Evolutionary conservation across 64 coral and sea anemone species (phyloP).

Genomic region (Montipora foliosa): DNA sequence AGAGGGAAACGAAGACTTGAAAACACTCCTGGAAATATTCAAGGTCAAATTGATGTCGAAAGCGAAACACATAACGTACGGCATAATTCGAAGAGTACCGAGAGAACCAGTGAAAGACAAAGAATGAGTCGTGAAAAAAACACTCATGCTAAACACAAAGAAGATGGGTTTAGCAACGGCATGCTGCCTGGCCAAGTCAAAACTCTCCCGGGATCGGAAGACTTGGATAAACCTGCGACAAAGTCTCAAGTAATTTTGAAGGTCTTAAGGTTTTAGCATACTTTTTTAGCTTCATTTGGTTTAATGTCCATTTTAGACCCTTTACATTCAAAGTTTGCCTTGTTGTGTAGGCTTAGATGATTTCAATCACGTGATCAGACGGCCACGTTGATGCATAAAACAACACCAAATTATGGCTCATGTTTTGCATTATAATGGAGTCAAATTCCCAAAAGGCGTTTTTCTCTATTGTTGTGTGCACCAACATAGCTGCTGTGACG

Average conservation of each 20-base stretch:
- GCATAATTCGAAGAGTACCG: neutral
- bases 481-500: too few species aligned
- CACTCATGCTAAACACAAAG: neutral
- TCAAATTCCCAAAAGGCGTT: too few species aligned
- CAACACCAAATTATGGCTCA: too few species aligned
- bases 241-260: neutral
- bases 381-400: too few species aligned
- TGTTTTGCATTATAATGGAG: too few species aligned
- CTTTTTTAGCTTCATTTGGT: too few species aligned
- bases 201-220: neutral
- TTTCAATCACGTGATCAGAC: too few species aligned
- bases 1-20: neutral
- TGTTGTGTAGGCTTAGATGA: too few species aligned
- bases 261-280: too few species aligned
- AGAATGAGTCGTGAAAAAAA: neutral
- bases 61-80: neutral
- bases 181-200: neutral
- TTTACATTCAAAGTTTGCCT: too few species aligned
- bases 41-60: neutral
- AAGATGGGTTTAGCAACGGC: neutral
- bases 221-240: neutral
- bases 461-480: too few species aligned
- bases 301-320: too few species aligned
- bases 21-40: neutral
- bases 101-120: neutral